Evolutionary conservation across 2,888 invertebrate species (phyloP).

Genomic region (Camponotus fellah): DNA sequence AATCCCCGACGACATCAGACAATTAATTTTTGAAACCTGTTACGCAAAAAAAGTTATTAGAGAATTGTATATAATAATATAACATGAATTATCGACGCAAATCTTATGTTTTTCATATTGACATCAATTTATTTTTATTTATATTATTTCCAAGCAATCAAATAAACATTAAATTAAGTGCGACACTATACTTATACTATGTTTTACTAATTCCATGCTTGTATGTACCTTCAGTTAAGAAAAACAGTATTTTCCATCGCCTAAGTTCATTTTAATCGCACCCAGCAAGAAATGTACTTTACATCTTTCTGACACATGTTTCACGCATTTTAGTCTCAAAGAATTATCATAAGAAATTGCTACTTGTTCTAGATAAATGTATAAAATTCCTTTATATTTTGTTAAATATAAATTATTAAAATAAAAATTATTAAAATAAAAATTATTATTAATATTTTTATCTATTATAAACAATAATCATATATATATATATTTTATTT

Average conservation of each 20-base stretch:
- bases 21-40: slow-evolving; percentile 15
- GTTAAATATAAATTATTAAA: too few species aligned
- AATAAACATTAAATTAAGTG: slow-evolving; percentile 19
- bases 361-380: background rate
- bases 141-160: background rate
- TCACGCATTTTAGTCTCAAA: background rate
- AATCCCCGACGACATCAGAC: slow-evolving; percentile 24
- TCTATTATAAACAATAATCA: background rate
- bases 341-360: background rate
- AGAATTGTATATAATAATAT: background rate
- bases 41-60: background rate
- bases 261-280: slow-evolving; percentile 35
- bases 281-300: slow-evolving; percentile 14
- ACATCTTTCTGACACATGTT: background rate
- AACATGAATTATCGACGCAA: background rate
- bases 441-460: background rate
- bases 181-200: too few species aligned
- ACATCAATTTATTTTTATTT: background rate
- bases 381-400: background rate
- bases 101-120: background rate
- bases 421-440: background rate
- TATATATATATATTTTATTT: too few species aligned
- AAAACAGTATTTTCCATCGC: background rate
- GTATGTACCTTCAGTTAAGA: too few species aligned
- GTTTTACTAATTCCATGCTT: too few species aligned